Base-by-base conservation (phyloP, 2,888 invertebrate genomes). In the Petrolisthes cinctipes region DNA sequence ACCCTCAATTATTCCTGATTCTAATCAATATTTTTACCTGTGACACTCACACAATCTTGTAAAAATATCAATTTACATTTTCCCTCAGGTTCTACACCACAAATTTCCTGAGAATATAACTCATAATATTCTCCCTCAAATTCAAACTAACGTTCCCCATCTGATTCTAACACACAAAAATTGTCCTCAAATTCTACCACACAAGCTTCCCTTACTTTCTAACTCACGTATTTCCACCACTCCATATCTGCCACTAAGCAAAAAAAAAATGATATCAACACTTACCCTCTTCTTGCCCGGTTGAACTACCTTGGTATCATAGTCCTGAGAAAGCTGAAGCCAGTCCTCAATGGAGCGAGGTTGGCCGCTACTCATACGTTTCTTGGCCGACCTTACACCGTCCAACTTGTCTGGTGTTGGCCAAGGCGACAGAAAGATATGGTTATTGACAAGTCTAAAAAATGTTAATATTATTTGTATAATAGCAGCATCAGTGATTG, bases 221-320 rank as follows among this genome's bases (percentile, higher is more conserved):
- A 78, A 37, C 7, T 78, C 53, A 53, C 23, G 73, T 37, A 37
- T 37, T 37, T 37, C 37, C 37, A 37, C 37, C 37, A 37, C 37
- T 37, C 37, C 9, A 68, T 2, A 37, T 9, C 17, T 20, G 14
- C 54, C 57, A 9, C 7, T 56, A 53, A 66, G 23, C 17, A 83
- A 76, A 14, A 53, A 4, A n/a, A 4, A 57, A 37, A 51, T 9
- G 5, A 75, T 80, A 61, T 83, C n/a, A 9, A 79, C 57, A 94
- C 95, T 94, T 94, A 98, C 98, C 94, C 97, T 94, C 94, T 98
- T 98, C 94, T 97, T 97, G 91, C 97, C 97, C 83, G 96, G 95
- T 86, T 95, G 94, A 91, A 94, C 94, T 85, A 92, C 92, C 91
- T 92, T 92, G 86, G 89, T 87, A 80, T 92, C 93, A 92, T 95